Evolutionary conservation across 2,888 invertebrate genomes (phyloP), one percentile per base, ranked within the genome.

Genomic region (Cremastinae sp.): DNA sequence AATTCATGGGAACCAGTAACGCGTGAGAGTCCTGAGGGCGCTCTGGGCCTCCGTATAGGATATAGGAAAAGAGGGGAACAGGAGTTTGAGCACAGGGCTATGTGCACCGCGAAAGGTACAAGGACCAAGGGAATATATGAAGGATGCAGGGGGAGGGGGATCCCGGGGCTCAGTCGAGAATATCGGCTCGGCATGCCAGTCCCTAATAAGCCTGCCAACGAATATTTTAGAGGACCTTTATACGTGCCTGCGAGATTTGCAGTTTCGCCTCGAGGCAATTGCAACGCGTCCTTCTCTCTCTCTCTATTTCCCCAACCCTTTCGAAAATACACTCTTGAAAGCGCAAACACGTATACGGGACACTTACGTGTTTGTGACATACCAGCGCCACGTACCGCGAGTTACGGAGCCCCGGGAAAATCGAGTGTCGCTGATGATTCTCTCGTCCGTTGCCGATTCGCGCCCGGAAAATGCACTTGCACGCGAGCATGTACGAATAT

Each of bases 11-110:
- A 80, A 78, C 73, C 58, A 61, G 58, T 62, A 54, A 59, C 59
- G 71, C 65, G 65, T 74, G 74, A 68, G 73, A 77, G 74, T 78
- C 80, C 80, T 78, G 72, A 78, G 80, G 80, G 80, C 77, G 79
- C 70, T 72, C 75, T 78, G 28, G 28, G 28, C 2, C 28, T 5
- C 10, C 2, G 4, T 9, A 41, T 2, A 41, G 41, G 8, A 36
- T n/a, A n/a, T n/a, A n/a, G n/a, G 41, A 12, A 41, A 41, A 12
- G 41, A 41, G 10, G 41, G 10, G 4, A 2, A 12, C 41, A 9
- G 9, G 41, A 41, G 41, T 12, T 28, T 28, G 28, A 28, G 5
- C 5, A 28, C 28, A 28, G 28, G 2, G 28, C 28, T 5, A 5
- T 5, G 28, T 28, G 28, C 28, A 28, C 28, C 28, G 16, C 41